Evolutionary conservation across 2,113 vertebrate species (phyloP).

Genomic region (Apodemus sylvaticus): DNA sequence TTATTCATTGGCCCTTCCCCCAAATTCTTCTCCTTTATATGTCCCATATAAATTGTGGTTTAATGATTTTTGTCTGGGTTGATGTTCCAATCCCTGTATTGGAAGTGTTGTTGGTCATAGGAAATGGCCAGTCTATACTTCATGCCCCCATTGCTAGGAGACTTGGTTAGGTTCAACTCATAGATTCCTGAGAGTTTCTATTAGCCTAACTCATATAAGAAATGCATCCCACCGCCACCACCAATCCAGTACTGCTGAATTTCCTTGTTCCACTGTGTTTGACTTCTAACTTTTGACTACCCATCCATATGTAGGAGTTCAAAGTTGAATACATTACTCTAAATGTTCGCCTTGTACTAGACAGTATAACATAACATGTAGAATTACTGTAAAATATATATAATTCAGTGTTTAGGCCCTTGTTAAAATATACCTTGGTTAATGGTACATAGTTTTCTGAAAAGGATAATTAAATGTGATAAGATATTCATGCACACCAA

Average conservation of each 20-base stretch:
- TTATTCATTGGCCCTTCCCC: no score
- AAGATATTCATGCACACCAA: background rate
- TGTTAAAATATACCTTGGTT: background rate
- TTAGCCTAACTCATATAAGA: no score
- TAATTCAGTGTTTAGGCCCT: background rate
- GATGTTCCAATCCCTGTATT: no score
- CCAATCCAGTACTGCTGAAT: background rate
- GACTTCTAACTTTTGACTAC: background rate
- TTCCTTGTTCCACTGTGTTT: background rate
- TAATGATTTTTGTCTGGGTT: no score
- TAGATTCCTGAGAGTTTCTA: no score
- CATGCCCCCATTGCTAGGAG: no score
- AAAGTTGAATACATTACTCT: constrained; percentile 18
- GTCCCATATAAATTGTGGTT: no score
- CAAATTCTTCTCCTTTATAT: no score
- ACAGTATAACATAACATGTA: background rate
- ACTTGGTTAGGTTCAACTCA: no score
- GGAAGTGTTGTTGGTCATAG: no score
- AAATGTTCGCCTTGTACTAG: background rate
- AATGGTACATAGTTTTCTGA: background rate
- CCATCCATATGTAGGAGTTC: background rate
- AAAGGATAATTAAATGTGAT: background rate
- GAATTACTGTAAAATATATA: constrained; percentile 10
- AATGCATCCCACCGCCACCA: no score
- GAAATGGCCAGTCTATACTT: no score